A percentile compares a stretch with the other conserved stretches of the same genome.
phyloP scores from a whole-genome alignment of 1,140 invertebrate species.

The Macrobrachium rosenbergii region DNA sequence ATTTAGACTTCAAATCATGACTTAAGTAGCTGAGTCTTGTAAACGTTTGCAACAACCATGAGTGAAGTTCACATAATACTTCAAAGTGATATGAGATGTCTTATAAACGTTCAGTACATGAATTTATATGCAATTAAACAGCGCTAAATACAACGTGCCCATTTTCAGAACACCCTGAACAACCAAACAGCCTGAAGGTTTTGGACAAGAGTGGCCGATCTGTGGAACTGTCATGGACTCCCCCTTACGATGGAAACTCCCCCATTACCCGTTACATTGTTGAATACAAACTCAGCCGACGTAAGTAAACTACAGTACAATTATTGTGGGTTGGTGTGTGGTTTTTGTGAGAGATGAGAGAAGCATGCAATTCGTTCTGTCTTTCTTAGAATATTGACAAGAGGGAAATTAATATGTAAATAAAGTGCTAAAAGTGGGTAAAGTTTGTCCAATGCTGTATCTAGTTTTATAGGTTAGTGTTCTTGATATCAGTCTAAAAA shows the following conservation, averaged over 20 bases:
- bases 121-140: background rate
- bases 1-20: too few species aligned
- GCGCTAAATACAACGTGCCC: background rate
- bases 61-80: too few species aligned
- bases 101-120: background rate
- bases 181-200: slow-evolving; percentile 90
- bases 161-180: slow-evolving; percentile 88
- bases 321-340: background rate
- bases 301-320: slow-evolving; percentile 72
- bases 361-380: too few species aligned
- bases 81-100: too few species aligned
- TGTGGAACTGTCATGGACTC: slow-evolving; percentile 91
- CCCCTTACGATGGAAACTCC: slow-evolving; percentile 96
- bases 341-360: too few species aligned
- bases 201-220: slow-evolving; percentile 91
- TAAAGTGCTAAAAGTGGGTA: too few species aligned
- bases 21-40: background rate
- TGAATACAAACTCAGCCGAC: slow-evolving; percentile 92
- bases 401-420: too few species aligned
- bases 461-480: too few species aligned
- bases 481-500: too few species aligned
- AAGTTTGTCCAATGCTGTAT: too few species aligned
- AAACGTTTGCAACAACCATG: too few species aligned
- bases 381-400: too few species aligned
- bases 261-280: slow-evolving; percentile 91